These are phyloP conservation scores for Trematomus loennbergii DNA, from an alignment of 2,113 vertebrate genomes.

Conservation along the genomic window DNA sequence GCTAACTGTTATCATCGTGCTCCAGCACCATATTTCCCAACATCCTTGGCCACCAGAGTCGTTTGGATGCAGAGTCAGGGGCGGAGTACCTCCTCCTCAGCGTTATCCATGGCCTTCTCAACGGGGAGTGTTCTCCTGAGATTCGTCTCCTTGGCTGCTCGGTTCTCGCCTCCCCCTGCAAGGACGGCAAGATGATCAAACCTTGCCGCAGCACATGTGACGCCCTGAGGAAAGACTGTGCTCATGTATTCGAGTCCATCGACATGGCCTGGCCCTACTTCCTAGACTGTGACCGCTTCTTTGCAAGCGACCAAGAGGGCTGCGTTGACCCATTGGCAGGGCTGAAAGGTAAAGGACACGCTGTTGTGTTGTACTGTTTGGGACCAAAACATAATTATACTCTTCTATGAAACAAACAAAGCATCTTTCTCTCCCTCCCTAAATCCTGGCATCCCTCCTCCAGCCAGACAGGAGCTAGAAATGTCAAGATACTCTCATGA, in stretches of 20 bases:
- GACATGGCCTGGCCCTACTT: slow-evolving; percentile 99
- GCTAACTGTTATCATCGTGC: not conserved
- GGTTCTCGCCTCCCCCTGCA: slow-evolving; percentile 90
- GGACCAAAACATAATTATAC: not conserved
- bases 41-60: slow-evolving; percentile 87
- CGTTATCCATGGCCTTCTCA: slow-evolving; percentile 91
- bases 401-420: not conserved
- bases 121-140: slow-evolving; percentile 94
- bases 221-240: slow-evolving; percentile 86
- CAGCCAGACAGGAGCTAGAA: slow-evolving; percentile 83
- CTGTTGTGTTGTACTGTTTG: not conserved
- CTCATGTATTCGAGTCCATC: slow-evolving; percentile 92
- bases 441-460: slow-evolving; percentile 24
- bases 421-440: not conserved
- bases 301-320: slow-evolving; percentile 87
- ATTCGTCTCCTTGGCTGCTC: slow-evolving; percentile 94
- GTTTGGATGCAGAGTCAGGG: slow-evolving; percentile 88
- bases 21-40: slow-evolving; percentile 89
- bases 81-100: slow-evolving; percentile 93
- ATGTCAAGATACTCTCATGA: slow-evolving; percentile 79
- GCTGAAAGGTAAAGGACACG: slow-evolving; percentile 84
- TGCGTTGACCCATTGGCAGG: slow-evolving; percentile 91
- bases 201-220: slow-evolving; percentile 92
- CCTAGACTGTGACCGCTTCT: slow-evolving; percentile 93
- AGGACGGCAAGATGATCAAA: slow-evolving; percentile 79